Base-by-base conservation (phyloP, 2,113 vertebrate species). In the Pelecanus crispus region DNA sequence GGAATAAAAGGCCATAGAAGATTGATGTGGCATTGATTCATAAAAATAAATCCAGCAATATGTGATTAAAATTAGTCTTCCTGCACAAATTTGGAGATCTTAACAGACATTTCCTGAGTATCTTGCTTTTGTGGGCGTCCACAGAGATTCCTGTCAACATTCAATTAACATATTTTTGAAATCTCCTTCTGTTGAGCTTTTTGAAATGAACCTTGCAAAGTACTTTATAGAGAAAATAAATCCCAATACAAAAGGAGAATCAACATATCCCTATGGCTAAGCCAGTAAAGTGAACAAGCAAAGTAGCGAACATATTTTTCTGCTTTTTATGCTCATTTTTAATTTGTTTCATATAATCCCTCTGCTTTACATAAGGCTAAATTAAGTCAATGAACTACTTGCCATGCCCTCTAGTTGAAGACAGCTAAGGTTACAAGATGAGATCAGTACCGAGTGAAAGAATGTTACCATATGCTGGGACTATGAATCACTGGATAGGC, bases 101-200 rank as follows among this genome's bases (percentile, higher is more conserved):
- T 74, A 94, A 53, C 71, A 95, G 66, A 73, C 38, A 74, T 96
- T 95, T 96, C 80, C 62, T 62, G 90, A 79, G 63, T 77, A 42
- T 95, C 78, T 94, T 85, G 86, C 89, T 83, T 94, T 96, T 94
- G 89, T 96, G 89, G 90, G 96, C 13, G 62, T 96, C 84, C 84
- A 58, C 38, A 92, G 95, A 94, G 93, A 95, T 88, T 90, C 78
- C 71, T 92, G 81, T 97, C 81, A 94, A 77, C 75, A 63, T 95
- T 93, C 86, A 95, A 90, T 97, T 95, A 96, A 81, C 93, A 93
- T 95, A 86, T 88, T 94, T 95, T 93, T 95, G 67, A 94, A 95
- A 90, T 91, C 87, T 68, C 62, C 90, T 94, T 94, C 95, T 95
- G 93, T 19, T 95, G 50, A 85, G 84, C 49, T 93, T 94, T 96